phyloP scores from a whole-genome alignment of 2,888 invertebrate genomes.

The Xylota segnis region DNA sequence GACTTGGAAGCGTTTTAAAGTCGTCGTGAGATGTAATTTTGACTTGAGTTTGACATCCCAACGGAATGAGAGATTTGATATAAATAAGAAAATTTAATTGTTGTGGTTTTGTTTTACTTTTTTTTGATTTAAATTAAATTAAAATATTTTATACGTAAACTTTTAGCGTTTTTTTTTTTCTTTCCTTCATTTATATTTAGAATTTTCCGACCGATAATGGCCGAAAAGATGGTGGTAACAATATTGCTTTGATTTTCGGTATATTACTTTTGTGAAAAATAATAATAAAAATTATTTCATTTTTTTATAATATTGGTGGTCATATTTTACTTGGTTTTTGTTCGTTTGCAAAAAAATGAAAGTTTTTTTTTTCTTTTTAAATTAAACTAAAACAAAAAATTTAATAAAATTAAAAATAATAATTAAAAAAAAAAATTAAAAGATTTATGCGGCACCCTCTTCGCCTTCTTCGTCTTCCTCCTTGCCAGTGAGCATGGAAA shows the following conservation, averaged over 20 bases:
- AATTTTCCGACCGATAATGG: constrained; percentile 45
- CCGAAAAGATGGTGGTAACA: constrained; percentile 65
- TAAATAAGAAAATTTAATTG: constrained; percentile 53
- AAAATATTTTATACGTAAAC: constrained; percentile 74
- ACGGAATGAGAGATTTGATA: constrained; percentile 46
- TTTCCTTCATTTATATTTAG: constrained; percentile 56
- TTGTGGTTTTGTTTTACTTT: constrained; percentile 41
- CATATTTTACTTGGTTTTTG: constrained; percentile 70
- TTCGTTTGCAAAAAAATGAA: constrained; percentile 69
- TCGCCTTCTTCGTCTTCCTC: constrained; percentile 93
- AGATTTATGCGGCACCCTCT: constrained; percentile 85
- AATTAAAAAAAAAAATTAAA: constrained; percentile 30
- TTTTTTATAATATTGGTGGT: constrained; percentile 66
- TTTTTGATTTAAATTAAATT: constrained; percentile 58
- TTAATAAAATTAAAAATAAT: constrained; percentile 67
- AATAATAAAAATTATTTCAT: constrained; percentile 73
- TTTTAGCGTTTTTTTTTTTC: constrained; percentile 38
- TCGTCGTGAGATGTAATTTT: constrained; percentile 13
- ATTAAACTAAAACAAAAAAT: constrained; percentile 75
- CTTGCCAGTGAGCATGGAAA: constrained; percentile 94
- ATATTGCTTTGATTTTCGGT: constrained; percentile 48
- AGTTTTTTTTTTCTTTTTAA: constrained; percentile 76
- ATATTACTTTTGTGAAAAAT: constrained; percentile 64
- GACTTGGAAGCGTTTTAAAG: not conserved
- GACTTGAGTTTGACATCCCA: constrained; percentile 6